Conservation (phyloP, 53 echinoderm and acorn worm species). For the Holothuria leucospilota region DNA sequence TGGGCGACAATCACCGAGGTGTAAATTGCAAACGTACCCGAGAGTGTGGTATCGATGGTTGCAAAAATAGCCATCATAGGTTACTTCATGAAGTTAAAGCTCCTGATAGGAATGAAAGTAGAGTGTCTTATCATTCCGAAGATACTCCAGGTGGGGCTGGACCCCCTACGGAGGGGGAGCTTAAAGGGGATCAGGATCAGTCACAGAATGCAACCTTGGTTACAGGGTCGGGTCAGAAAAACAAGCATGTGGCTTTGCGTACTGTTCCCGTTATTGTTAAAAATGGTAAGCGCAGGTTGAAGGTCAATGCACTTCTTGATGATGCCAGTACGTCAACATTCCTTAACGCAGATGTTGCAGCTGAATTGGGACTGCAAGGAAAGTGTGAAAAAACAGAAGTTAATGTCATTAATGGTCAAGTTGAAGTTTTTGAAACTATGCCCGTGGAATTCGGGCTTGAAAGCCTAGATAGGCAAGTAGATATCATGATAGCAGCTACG, state of each 20-base stretch:
- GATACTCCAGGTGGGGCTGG: not conserved
- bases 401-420: conserved; percentile 28
- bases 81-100: conserved; percentile 16
- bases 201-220: not conserved
- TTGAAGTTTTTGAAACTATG: conserved; percentile 16
- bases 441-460: conserved; percentile 17
- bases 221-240: not conserved
- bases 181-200: no score
- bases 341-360: conserved; percentile 2
- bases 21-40: not conserved
- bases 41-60: conserved; percentile 22
- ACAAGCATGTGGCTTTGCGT: not conserved
- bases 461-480: not conserved
- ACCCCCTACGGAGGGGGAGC: not conserved
- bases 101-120: not conserved
- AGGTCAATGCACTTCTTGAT: conserved; percentile 33
- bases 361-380: conserved; percentile 27
- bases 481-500: not conserved
- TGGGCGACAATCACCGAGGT: not conserved
- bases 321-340: not conserved
- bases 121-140: not conserved
- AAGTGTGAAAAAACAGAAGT: not conserved
- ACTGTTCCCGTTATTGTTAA: conserved; percentile 33
- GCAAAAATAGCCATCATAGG: not conserved
- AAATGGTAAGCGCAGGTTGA: conserved; percentile 16